Percentiles rank a stretch among this genome's conserved stretches.
phyloP scores from a whole-genome alignment of 2,888 invertebrate genomes.

The Serrognathus titanus region DNA sequence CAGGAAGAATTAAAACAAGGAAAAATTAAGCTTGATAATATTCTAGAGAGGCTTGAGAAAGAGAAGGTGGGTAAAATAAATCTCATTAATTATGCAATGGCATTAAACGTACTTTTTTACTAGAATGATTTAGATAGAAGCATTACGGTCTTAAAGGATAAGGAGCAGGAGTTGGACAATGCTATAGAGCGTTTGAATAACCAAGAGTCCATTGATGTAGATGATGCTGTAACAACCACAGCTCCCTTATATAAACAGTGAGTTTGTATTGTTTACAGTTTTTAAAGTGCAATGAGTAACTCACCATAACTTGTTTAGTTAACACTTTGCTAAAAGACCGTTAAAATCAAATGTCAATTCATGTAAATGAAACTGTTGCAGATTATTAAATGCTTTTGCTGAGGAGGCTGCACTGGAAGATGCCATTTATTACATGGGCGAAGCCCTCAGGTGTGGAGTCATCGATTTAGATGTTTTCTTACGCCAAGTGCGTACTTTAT shows the following conservation, averaged over 20 bases:
- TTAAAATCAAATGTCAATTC: no score
- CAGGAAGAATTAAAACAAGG: slow-evolving; percentile 84
- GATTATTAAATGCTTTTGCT: slow-evolving; percentile 88
- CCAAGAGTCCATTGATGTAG: slow-evolving; percentile 83
- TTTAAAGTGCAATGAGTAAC: neutral
- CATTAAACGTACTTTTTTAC: slow-evolving; percentile 19
- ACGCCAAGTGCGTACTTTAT: slow-evolving; percentile 92
- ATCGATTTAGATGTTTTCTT: slow-evolving; percentile 95
- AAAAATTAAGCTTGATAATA: slow-evolving; percentile 74
- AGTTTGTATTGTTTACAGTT: slow-evolving; percentile 38
- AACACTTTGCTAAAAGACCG: no score
- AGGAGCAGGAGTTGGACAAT: slow-evolving; percentile 80
- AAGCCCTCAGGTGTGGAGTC: slow-evolving; percentile 85
- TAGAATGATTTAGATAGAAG: slow-evolving; percentile 80
- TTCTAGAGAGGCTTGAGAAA: slow-evolving; percentile 71
- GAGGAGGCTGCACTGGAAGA: slow-evolving; percentile 98
- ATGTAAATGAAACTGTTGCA: slow-evolving; percentile 41
- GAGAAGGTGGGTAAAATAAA: slow-evolving; percentile 55
- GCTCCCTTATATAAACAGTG: slow-evolving; percentile 94
- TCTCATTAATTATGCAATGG: neutral
- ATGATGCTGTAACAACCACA: slow-evolving; percentile 95
- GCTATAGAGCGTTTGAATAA: slow-evolving; percentile 73
- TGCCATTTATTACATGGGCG: slow-evolving; percentile 96
- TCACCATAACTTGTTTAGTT: neutral
- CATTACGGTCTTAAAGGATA: slow-evolving; percentile 77